Conservation (phyloP, 30 jellyfish, hydroid and myxozoan species). For the Hydractinia echinata region DNA sequence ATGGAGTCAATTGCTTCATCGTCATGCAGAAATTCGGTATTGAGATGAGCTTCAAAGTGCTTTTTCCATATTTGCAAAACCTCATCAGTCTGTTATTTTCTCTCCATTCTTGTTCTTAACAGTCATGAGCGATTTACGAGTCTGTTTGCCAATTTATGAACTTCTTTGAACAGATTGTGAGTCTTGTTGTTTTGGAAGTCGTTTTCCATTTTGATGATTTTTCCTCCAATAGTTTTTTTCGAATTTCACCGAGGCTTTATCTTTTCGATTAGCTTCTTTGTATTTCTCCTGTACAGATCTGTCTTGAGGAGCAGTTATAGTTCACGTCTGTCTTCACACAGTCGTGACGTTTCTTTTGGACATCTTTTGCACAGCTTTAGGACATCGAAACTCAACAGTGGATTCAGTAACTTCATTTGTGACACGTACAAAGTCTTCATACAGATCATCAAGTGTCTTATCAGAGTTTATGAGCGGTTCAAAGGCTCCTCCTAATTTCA, state of each 20-base stretch:
- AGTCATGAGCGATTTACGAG: not conserved
- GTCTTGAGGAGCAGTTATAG: not conserved
- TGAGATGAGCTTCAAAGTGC: conserved; percentile 3
- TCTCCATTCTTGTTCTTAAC: not conserved
- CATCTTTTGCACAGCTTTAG: not conserved
- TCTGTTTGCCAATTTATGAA: not conserved
- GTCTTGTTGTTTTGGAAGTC: not conserved
- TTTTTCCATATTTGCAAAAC: not conserved
- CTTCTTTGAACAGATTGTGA: not conserved
- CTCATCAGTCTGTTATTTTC: not conserved
- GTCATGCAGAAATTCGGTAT: not conserved
- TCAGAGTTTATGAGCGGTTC: not conserved
- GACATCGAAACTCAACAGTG: not conserved
- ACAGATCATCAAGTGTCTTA: not conserved
- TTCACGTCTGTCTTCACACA: not conserved
- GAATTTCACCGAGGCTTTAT: conserved; percentile 11
- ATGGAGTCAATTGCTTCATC: too few species aligned
- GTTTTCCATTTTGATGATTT: not conserved
- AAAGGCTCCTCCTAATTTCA: conserved; percentile 14
- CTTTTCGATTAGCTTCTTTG: conserved; percentile 28
- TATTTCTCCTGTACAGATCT: conserved; percentile 1
- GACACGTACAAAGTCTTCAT: not conserved
- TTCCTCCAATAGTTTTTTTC: conserved; percentile 32
- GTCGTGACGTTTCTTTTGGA: not conserved
- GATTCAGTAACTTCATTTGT: conserved; percentile 9